Percentiles rank a stretch among this genome's conserved stretches.
phyloP scores from a whole-genome alignment of 1,140 invertebrate species.

The Sycophila sp. region DNA sequence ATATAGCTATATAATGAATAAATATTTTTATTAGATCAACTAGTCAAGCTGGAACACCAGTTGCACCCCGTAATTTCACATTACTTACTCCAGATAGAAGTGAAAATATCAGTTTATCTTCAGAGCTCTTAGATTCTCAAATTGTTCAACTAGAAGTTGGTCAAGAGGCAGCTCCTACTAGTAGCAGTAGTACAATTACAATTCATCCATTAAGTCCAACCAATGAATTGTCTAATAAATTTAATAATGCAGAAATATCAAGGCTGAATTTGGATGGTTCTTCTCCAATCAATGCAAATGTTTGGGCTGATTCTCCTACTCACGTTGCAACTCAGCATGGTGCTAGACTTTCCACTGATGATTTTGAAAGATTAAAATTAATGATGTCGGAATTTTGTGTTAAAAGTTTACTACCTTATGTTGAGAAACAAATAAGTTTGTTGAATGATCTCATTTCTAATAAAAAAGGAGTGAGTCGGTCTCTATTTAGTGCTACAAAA shows the following conservation, averaged over 20 bases:
- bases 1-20: constrained; percentile 10
- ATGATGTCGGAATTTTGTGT: constrained; percentile 90
- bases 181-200: constrained; percentile 45
- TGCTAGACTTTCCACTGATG: constrained; percentile 78
- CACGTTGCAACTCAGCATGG: constrained; percentile 71
- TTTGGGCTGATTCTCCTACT: constrained; percentile 68
- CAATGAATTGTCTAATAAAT: constrained; percentile 55
- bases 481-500: constrained; percentile 92
- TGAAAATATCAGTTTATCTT: constrained; percentile 53
- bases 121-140: constrained; percentile 52
- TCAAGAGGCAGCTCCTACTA: constrained; percentile 59
- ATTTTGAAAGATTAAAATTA: constrained; percentile 84
- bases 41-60: constrained; percentile 60
- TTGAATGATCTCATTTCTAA: constrained; percentile 87
- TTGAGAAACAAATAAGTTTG: constrained; percentile 85
- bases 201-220: constrained; percentile 75
- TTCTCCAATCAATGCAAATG: constrained; percentile 71
- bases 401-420: constrained; percentile 88
- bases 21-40: constrained; percentile 48
- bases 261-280: constrained; percentile 61
- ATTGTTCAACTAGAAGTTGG: constrained; percentile 62
- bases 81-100: constrained; percentile 52
- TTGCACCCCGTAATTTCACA: constrained; percentile 52
- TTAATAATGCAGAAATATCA: constrained; percentile 40
- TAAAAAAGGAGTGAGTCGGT: constrained; percentile 91